Percentiles rank a stretch among this genome's conserved stretches.
These are phyloP conservation scores for Eudasyphora cyanicolor DNA, from an alignment of 2,888 invertebrate genomes.

Conservation along the genomic window DNA sequence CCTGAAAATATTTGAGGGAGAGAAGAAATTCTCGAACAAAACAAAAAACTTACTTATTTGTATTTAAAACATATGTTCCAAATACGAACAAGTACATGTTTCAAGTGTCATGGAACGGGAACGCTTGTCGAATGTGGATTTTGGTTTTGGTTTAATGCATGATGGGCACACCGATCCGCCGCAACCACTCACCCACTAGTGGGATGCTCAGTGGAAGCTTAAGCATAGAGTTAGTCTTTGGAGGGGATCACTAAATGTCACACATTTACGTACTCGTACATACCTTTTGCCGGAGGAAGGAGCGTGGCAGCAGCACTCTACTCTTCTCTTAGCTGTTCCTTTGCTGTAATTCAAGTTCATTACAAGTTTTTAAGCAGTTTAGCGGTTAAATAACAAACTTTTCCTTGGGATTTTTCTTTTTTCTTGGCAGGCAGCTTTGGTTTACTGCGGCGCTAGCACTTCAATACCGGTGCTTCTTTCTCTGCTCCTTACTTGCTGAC, in stretches of 20 bases:
- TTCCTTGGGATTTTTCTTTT: constrained; percentile 27
- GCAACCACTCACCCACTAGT: too few species aligned
- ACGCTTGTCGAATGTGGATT: not conserved
- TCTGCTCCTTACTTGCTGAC: not conserved
- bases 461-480: constrained; percentile 55
- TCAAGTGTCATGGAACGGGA: not conserved
- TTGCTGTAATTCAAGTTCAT: constrained; percentile 68
- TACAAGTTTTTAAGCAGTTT: constrained; percentile 70
- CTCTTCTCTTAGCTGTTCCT: constrained; percentile 54
- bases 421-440: not conserved
- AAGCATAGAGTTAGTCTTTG: not conserved
- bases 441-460: not conserved
- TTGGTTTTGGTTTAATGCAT: too few species aligned
- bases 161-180: too few species aligned
- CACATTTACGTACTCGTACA: not conserved
- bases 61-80: constrained; percentile 19
- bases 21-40: too few species aligned
- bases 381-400: constrained; percentile 68
- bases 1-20: too few species aligned
- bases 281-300: not conserved
- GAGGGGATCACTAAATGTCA: not conserved
- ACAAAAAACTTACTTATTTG: constrained; percentile 7
- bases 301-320: not conserved
- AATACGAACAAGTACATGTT: constrained; percentile 19
- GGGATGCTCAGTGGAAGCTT: too few species aligned